Evolutionary conservation across 2,797 vertebrate genomes (phyloP), one percentile per base, ranked within the genome.

Genomic region (Neosilurus mollespiculum): DNA sequence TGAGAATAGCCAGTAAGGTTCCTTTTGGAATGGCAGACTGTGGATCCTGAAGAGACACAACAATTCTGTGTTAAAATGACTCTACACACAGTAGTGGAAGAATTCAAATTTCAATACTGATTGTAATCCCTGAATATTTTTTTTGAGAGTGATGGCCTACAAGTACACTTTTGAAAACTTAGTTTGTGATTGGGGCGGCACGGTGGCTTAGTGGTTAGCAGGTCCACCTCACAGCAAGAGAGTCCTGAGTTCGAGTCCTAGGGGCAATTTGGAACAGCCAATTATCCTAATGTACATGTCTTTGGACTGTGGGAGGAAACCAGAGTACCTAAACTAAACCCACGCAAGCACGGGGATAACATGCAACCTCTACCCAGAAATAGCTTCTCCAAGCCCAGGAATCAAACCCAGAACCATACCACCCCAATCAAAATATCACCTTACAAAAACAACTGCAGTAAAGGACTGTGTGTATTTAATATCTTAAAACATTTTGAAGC

Each of bases 11-110:
- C 92, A 99, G 91, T 59, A 99, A 91, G 0, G 97, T 99, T 89
- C 98, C 98, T 95, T 96, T 99, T 84, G 98, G 98, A 90, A 99
- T 99, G 58, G 98, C 96, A 87, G 93, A 96, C 92, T 98, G 97
- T 83, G 98, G 98, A 90, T 99, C 97, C 98, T 99, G 70, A 1
- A 87, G 71, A 93, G 88, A 86, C 22, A 88, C 12, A 78, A 78
- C 10, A 14, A n/a, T 22, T 30, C 8, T 18, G 5, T 11, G 6
- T 56, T 56, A 80, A 51, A 30, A 51, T 11, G 1, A 66, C 16
- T 12, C 0, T 30, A 10, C 2, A 37, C 53, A 71, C 43, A 18
- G 18, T 4, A 37, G 43, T 37, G 24, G 14, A 6, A 30, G 11
- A n/a, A n/a, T 43, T 43, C 7, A 0, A 9, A 61, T 59, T n/a